Percentiles rank a stretch among this genome's conserved stretches.
Evolutionary conservation across 1,140 invertebrate species (phyloP).

Genomic region (Epicauta chinensis): DNA sequence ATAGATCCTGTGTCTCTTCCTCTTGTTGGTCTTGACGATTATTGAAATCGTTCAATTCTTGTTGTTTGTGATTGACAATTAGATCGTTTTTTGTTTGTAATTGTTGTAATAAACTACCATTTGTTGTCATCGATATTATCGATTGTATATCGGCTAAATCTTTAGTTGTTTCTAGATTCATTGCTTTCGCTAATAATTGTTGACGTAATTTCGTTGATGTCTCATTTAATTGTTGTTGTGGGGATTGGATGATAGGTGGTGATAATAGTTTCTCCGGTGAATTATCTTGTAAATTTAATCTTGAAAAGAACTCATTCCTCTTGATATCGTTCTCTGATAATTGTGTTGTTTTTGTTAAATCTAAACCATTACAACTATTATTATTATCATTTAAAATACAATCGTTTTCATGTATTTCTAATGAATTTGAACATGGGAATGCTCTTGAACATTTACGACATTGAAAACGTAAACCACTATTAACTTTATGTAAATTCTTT

Average conservation of each 20-base stretch:
- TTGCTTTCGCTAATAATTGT: constrained; percentile 23
- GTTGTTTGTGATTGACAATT: constrained; percentile 39
- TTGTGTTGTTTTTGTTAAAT: constrained; percentile 28
- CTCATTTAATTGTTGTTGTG: neutral
- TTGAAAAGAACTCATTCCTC: constrained; percentile 73
- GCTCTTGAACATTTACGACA: constrained; percentile 65
- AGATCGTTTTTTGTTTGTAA: constrained; percentile 46
- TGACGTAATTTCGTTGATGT: constrained; percentile 21
- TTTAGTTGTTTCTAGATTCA: constrained; percentile 48
- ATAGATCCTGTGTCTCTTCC: constrained; percentile 74
- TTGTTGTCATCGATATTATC: constrained; percentile 68
- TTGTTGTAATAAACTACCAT: constrained; percentile 54
- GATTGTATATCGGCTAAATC: constrained; percentile 80
- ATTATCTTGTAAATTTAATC: constrained; percentile 68
- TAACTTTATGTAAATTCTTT: constrained; percentile 56
- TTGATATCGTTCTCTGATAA: constrained; percentile 49
- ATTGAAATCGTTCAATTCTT: constrained; percentile 31
- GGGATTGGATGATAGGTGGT: too few species aligned
- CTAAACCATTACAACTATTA: constrained; percentile 25
- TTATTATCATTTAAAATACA: constrained; percentile 43
- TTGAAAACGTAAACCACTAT: constrained; percentile 57
- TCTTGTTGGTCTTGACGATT: constrained; percentile 43
- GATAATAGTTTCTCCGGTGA: constrained; percentile 39
- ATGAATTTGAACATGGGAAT: constrained; percentile 66
- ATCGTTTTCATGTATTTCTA: constrained; percentile 59